Evolutionary conservation across 2,888 invertebrate genomes (phyloP), one percentile per base, ranked within the genome.

Genomic region (Rhimphoctona megacephalus): DNA sequence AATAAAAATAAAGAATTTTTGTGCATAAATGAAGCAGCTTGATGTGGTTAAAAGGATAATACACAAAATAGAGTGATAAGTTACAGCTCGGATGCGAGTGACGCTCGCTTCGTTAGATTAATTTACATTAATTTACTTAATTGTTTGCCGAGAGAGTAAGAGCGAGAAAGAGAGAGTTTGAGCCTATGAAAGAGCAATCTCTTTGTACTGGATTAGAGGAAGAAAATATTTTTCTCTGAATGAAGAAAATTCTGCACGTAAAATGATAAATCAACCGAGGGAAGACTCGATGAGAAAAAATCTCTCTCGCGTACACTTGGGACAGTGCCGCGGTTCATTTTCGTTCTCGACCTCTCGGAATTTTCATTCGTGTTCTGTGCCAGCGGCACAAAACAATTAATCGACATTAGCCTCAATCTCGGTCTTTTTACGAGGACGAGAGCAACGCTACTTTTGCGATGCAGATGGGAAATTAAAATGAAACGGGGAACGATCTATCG

Each of bases 41-140:
- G 43, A 43, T 33, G 69, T 39, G 43, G 33, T 30, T 43, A 14
- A 69, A 70, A 36, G 57, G 11, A 57, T 54, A 43, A 61, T 43
- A 61, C 43, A 22, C 17, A 61, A 57, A 61, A 61, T 36, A 43
- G 77, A 33, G 82, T 46, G 66, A 81, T 33, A 80, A 78, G 70
- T 83, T 83, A 30, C 46, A 43, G 72, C 72, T 67, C 11, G 78
- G 52, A 73, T 69, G 76, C 81, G 78, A 82, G 82, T 87, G 82
- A 85, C 83, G 86, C 85, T 89, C 88, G 85, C 80, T 89, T 89
- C 86, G 90, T 92, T 92, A 91, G 91, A 90, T 89, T 91, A 89
- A 90, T 92, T 91, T 91, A 90, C 91, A 90, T 90, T 91, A 91
- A 91, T 91, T 90, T 89, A 90, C 86, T 88, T 90, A 90, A 91